Percentiles rank a stretch among this genome's conserved stretches.
phyloP scores from a whole-genome alignment of 2,888 invertebrate species.

The Lepetodrilus schrolli region DNA sequence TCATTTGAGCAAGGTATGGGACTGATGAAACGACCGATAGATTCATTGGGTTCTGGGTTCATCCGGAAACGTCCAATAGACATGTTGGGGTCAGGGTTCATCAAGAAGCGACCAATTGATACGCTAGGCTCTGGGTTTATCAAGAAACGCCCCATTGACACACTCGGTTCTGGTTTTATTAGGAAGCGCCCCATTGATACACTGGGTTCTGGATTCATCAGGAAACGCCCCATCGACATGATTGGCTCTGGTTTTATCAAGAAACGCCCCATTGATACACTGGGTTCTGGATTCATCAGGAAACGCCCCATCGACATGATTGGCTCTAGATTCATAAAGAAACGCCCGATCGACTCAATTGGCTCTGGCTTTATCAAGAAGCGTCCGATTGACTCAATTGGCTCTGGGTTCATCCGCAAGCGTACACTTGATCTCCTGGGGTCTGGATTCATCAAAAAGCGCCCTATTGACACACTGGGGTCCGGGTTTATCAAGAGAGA shows the following conservation, averaged over 20 bases:
- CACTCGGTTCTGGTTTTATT: not conserved
- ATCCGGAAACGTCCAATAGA: constrained; percentile 23
- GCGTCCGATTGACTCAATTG: constrained; percentile 3
- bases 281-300: constrained; percentile 12
- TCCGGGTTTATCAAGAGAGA: not conserved
- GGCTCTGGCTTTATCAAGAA: constrained; percentile 26
- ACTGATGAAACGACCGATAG: not conserved
- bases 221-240: not conserved
- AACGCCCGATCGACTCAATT: not conserved
- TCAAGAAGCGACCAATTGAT: constrained; percentile 10
- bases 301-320: not conserved
- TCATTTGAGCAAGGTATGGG: not conserved
- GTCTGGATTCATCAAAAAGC: not conserved
- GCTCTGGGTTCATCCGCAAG: constrained; percentile 4
- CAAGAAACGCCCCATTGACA: constrained; percentile 17
- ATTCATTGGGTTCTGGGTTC: constrained; percentile 14
- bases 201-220: constrained; percentile 17
- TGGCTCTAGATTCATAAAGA: not conserved
- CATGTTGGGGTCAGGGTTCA: not conserved
- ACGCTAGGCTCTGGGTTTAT: constrained; percentile 13
- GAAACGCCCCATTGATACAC: not conserved
- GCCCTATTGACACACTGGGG: not conserved
- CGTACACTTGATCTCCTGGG: not conserved
- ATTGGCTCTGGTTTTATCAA: constrained; percentile 7
- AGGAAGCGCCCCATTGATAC: constrained; percentile 10